Evolutionary conservation across 1,140 invertebrate species (phyloP).

Genomic region (Nebria ingens): DNA sequence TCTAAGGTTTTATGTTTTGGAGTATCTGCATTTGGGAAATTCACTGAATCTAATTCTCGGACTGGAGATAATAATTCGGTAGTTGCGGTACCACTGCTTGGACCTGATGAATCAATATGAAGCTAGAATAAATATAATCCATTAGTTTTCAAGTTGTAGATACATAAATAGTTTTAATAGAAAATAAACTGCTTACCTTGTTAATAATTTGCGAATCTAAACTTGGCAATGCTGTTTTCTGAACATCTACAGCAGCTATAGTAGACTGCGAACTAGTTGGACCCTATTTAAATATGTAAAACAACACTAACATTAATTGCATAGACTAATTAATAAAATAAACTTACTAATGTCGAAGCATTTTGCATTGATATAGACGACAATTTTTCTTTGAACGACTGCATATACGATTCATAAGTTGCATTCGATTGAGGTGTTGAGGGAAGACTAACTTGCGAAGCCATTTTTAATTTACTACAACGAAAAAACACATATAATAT

Average conservation of each 20-base stretch:
- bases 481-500: no score
- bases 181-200: not conserved
- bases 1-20: not conserved
- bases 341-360: not conserved
- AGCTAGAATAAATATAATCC: not conserved
- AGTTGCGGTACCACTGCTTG: constrained; percentile 24
- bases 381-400: constrained; percentile 48
- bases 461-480: constrained; percentile 11
- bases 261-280: constrained; percentile 27
- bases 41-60: constrained; percentile 14
- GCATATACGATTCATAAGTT: constrained; percentile 45
- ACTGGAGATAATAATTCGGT: constrained; percentile 28
- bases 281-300: constrained; percentile 20
- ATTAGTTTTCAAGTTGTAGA: no score
- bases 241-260: constrained; percentile 24
- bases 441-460: constrained; percentile 40
- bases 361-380: constrained; percentile 38
- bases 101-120: constrained; percentile 11
- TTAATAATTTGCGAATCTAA: not conserved
- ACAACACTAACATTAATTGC: constrained; percentile 10
- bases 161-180: no score
- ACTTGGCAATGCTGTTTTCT: constrained; percentile 12
- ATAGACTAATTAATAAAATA: not conserved
- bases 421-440: constrained; percentile 40
- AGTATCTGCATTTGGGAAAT: not conserved